These are phyloP conservation scores for Pithecia hirsuta DNA, from an alignment of 2,797 vertebrate species.

Conservation along the genomic window DNA sequence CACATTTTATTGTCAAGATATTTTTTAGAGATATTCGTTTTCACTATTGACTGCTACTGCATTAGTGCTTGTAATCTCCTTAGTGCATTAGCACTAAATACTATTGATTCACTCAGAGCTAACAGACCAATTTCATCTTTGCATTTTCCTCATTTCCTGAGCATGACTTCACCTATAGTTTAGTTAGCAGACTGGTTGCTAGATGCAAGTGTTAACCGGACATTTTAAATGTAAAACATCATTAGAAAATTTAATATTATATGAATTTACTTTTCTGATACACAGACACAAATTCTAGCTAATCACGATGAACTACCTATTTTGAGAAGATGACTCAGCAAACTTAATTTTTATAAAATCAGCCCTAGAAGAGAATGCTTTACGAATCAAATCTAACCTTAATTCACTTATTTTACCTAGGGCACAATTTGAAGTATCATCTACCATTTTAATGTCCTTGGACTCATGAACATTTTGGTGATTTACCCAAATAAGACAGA, in stretches of 20 bases:
- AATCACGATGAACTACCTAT: conserved; percentile 5
- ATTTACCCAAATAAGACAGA: conserved; percentile 33
- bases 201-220: conserved; percentile 76
- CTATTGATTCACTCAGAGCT: conserved; percentile 86
- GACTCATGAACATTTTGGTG: conserved; percentile 31
- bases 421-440: conserved; percentile 20
- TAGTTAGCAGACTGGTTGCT: conserved; percentile 67
- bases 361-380: conserved; percentile 38
- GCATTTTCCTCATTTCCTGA: conserved; percentile 79
- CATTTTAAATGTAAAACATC: conserved; percentile 69
- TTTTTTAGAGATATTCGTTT: conserved; percentile 84
- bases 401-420: conserved; percentile 40
- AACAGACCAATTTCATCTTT: conserved; percentile 82
- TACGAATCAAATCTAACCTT: conserved; percentile 46
- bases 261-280: conserved; percentile 1
- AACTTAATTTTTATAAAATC: conserved; percentile 61
- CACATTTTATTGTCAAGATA: conserved; percentile 86
- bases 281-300: neutral
- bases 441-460: conserved; percentile 40
- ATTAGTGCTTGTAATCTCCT: conserved; percentile 87
- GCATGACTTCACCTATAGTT: conserved; percentile 75
- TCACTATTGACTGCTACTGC: conserved; percentile 86
- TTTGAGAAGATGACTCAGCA: neutral
- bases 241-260: conserved; percentile 37
- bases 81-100: conserved; percentile 87